Percentiles rank a stretch among this genome's conserved stretches.
These are phyloP conservation scores for Melanotaenia pygmaea DNA, from an alignment of 2,797 vertebrate species.

Conservation along the genomic window DNA sequence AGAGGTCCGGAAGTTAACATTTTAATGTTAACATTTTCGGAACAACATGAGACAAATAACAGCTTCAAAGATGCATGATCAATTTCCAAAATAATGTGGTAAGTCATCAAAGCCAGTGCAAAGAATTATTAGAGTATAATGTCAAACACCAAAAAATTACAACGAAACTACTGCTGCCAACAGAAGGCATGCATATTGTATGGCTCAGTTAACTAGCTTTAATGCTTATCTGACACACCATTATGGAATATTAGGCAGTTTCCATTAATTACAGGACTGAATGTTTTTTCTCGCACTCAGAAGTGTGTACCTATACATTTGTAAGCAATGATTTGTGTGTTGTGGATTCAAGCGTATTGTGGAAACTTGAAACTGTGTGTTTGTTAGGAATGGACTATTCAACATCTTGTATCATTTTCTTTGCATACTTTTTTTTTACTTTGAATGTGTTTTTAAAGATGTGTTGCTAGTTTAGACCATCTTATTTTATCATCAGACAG, in stretches of 20 bases:
- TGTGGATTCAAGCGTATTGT: no score
- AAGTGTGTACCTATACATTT: no score
- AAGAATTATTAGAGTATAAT: constrained; percentile 37
- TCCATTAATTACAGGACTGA: neutral
- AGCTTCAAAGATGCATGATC: constrained; percentile 40
- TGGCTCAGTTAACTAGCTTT: neutral
- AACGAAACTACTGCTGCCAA: constrained; percentile 1
- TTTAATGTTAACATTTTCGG: constrained; percentile 27
- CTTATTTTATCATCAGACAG: constrained; percentile 20
- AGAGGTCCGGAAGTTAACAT: constrained; percentile 14
- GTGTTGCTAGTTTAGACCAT: constrained; percentile 10
- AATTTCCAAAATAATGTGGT: constrained; percentile 36
- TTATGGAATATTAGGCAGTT: neutral
- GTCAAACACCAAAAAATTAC: constrained; percentile 21
- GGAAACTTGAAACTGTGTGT: neutral
- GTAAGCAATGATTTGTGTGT: no score
- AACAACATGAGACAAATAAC: constrained; percentile 33
- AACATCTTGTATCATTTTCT: constrained; percentile 26
- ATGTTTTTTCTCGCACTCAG: no score
- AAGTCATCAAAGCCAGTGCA: constrained; percentile 7
- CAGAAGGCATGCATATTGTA: neutral
- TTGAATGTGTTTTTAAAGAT: constrained; percentile 5
- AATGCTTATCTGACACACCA: neutral
- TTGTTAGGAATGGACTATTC: neutral
- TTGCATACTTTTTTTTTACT: constrained; percentile 2